Evolutionary conservation across 2,113 vertebrate genomes (phyloP).

Genomic region (Cyphomyrus discorhynchus): DNA sequence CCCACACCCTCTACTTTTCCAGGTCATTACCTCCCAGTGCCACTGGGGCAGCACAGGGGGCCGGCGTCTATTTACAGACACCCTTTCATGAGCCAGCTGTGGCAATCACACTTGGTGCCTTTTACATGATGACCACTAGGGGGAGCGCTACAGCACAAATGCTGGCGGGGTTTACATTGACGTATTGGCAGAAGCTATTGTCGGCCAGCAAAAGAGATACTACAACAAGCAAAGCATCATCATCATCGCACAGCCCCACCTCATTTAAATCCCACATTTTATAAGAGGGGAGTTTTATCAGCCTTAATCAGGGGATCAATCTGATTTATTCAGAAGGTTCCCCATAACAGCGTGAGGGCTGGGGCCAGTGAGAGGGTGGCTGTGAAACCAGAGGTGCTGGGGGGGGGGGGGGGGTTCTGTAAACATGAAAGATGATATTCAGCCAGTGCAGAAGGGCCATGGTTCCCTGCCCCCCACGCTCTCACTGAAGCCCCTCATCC

Average conservation of each 20-base stretch:
- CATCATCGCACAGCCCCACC: background rate
- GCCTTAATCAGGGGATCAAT: background rate
- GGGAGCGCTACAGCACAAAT: background rate
- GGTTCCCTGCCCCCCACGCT: background rate
- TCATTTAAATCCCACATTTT: background rate
- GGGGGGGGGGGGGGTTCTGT: background rate
- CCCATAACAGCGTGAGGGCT: background rate
- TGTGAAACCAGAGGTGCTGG: background rate
- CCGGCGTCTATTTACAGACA: background rate
- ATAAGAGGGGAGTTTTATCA: background rate
- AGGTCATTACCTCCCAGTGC: background rate
- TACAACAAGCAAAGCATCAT: background rate
- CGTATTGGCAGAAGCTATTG: background rate
- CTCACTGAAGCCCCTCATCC: background rate
- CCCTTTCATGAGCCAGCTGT: background rate
- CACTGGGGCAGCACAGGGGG: background rate
- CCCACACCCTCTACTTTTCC: background rate
- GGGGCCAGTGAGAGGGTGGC: background rate
- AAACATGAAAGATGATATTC: background rate
- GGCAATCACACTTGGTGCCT: background rate
- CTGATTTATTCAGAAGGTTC: background rate
- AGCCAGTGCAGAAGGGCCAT: background rate
- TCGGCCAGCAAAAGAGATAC: background rate
- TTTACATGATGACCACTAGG: background rate
- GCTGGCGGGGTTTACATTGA: background rate